These are phyloP conservation scores for Brachypodius melanocephalos DNA, from an alignment of 2,113 vertebrate genomes.

Conservation along the genomic window DNA sequence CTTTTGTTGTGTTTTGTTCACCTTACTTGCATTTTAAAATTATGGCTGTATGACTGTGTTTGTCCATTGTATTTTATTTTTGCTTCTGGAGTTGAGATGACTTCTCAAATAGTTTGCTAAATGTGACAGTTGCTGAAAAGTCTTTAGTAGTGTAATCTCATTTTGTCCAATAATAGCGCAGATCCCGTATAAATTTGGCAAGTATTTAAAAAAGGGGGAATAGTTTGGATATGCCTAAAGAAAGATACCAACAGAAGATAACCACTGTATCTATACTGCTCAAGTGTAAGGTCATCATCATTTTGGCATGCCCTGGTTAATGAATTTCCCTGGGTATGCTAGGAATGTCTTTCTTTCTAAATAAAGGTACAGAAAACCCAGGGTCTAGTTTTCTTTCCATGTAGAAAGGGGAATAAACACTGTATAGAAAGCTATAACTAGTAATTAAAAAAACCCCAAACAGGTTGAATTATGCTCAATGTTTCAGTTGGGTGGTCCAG, in stretches of 20 bases:
- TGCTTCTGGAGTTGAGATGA: neutral
- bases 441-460: neutral
- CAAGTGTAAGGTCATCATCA: neutral
- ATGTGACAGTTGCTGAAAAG: neutral
- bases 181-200: neutral
- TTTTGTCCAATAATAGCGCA: neutral
- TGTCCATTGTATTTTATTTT: slow-evolving; percentile 6
- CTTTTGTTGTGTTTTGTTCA: neutral
- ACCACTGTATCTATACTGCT: neutral
- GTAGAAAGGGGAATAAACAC: neutral
- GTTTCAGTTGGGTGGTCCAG: neutral
- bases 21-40: neutral
- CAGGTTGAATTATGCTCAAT: neutral
- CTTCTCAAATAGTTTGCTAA: neutral
- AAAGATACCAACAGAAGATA: neutral
- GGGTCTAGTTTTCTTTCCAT: neutral
- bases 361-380: neutral
- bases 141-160: neutral
- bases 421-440: neutral
- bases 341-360: neutral
- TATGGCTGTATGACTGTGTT: neutral
- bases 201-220: neutral
- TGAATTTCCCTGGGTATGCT: neutral
- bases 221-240: neutral
- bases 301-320: neutral